Evolutionary conservation across 2,113 vertebrate species (phyloP).

Genomic region (Ranitomeya imitator): DNA sequence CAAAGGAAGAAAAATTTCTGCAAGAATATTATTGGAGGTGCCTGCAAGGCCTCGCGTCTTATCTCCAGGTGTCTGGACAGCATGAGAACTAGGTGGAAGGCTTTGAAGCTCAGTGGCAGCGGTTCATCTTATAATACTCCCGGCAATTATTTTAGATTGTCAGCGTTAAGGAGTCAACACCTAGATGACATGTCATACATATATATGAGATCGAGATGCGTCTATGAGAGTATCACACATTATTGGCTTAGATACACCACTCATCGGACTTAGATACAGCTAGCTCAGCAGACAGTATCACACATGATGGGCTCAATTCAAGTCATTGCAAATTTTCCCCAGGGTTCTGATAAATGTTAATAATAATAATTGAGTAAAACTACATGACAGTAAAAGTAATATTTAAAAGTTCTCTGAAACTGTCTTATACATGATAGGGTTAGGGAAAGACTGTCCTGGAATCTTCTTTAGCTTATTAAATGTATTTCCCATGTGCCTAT

Average conservation of each 20-base stretch:
- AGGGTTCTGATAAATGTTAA: too few relatives aligned
- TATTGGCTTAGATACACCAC: neutral
- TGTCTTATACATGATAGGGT: too few relatives aligned
- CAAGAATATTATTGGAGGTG: slow-evolving; percentile 53
- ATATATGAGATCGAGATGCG: neutral
- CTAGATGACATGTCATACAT: slow-evolving; percentile 16
- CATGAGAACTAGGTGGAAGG: slow-evolving; percentile 15
- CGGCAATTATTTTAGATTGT: slow-evolving; percentile 38
- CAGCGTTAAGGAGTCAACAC: slow-evolving; percentile 45
- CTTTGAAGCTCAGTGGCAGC: slow-evolving; percentile 41
- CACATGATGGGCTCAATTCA: neutral
- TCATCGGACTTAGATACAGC: neutral
- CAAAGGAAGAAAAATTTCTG: slow-evolving; percentile 66
- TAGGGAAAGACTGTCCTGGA: too few relatives aligned
- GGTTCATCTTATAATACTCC: neutral
- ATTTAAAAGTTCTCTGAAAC: too few relatives aligned
- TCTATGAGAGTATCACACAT: neutral
- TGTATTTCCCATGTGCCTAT: too few relatives aligned
- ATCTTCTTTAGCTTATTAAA: too few relatives aligned
- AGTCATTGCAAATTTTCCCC: too few relatives aligned
- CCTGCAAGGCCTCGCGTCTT: slow-evolving; percentile 41
- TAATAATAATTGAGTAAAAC: too few relatives aligned
- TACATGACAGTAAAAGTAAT: too few relatives aligned
- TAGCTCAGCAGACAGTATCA: neutral
- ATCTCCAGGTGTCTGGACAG: slow-evolving; percentile 51